Evolutionary conservation across 1,140 invertebrate species (phyloP), one percentile per base, ranked within the genome.

Genomic region (Drosophila obscura): DNA sequence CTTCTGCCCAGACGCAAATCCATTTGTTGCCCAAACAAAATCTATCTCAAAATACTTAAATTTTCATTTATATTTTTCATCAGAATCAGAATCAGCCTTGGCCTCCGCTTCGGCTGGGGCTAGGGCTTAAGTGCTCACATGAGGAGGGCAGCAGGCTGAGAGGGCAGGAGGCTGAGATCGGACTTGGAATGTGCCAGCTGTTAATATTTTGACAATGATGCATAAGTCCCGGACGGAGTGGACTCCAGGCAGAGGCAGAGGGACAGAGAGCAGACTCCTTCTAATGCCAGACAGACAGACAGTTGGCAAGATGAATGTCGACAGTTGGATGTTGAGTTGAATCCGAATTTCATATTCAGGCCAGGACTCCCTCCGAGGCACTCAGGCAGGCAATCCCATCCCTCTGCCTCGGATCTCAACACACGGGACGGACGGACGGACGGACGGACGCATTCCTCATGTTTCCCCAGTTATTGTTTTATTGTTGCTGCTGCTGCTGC

Each of bases 151-250:
- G 49, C 31, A 24, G 31, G n/a, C n/a, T n/a, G 26, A n/a, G n/a
- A n/a, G n/a, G n/a, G n/a, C n/a, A n/a, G n/a, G 31, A 28, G 26
- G 26, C 26, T 0, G 24, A 19, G 22, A 16, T 26, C 26, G 28
- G 46, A 61, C 65, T 66, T 62, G 73, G 78, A 77, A 62, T 85
- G 83, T 82, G 79, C 78, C 82, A 87, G 82, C 82, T 87, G 82
- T 87, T 87, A 87, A 87, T 87, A 87, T 87, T 87, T 87, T 88
- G 82, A 88, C 82, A 87, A 87, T 87, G 82, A 87, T 77, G 83
- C 83, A 87, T 75, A 82, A 82, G 82, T 87, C 69, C 69, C 60
- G 65, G 77, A 81, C 68, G 72, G 44, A 39, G 35, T 13, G 35
- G 35, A 39, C 35, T 39, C 35, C 35, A 13, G 35, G 35, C 35